phyloP scores from a whole-genome alignment of 1,140 invertebrate species.

The Heliconius hermathena region DNA sequence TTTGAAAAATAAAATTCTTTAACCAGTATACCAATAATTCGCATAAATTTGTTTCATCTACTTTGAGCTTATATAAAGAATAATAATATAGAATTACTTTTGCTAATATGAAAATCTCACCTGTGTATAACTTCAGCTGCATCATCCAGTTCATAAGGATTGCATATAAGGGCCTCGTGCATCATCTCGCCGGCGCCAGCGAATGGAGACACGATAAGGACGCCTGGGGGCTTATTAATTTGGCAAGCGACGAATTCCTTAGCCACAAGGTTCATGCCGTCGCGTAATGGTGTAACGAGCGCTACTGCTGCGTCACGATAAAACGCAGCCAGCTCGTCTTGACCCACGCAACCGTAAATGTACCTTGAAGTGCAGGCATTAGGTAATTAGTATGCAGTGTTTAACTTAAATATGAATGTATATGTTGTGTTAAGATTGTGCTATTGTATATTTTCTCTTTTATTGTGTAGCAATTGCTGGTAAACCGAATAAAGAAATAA shows the following conservation, averaged over 20 bases:
- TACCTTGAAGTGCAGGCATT: constrained; percentile 80
- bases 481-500: too few species aligned
- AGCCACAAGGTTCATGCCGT: constrained; percentile 97
- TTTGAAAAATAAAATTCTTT: too few species aligned
- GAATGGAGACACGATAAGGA: constrained; percentile 94
- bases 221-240: constrained; percentile 92
- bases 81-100: too few species aligned
- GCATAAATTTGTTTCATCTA: too few species aligned
- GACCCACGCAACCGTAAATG: constrained; percentile 93
- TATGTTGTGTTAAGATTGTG: too few species aligned
- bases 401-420: too few species aligned
- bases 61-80: too few species aligned
- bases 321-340: constrained; percentile 92
- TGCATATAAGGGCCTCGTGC: constrained; percentile 94
- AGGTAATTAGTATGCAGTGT: background rate
- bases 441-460: too few species aligned
- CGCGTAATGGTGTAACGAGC: constrained; percentile 92
- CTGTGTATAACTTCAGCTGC: constrained; percentile 93
- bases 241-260: constrained; percentile 97
- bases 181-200: constrained; percentile 95
- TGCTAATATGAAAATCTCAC: constrained; percentile 55
- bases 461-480: too few species aligned
- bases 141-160: constrained; percentile 94
- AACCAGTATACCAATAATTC: too few species aligned
- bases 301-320: constrained; percentile 93